Percentiles rank a stretch among this genome's conserved stretches.
Conservation (phyloP, 2,113 vertebrate genomes). For the Bombycilla garrulus region DNA sequence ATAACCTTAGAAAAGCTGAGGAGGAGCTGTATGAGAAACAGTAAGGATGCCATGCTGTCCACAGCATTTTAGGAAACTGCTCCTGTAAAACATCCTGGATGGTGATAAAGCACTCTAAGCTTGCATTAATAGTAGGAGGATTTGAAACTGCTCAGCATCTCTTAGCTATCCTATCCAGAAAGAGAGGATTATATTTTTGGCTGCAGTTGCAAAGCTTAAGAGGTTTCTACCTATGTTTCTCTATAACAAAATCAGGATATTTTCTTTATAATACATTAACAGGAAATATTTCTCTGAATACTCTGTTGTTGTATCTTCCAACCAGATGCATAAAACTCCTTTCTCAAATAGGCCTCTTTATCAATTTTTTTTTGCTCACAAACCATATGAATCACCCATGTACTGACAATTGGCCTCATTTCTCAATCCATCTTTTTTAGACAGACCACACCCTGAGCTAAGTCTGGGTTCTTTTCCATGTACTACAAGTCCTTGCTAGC, state of each 20-base stretch:
- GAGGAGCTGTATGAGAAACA: neutral
- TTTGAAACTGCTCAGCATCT: slow-evolving; percentile 8
- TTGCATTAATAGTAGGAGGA: neutral
- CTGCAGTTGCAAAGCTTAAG: neutral
- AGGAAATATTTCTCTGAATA: neutral
- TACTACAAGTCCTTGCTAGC: neutral
- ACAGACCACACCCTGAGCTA: neutral
- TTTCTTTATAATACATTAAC: neutral
- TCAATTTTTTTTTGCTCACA: neutral
- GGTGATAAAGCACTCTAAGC: neutral
- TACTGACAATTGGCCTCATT: neutral
- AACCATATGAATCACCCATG: neutral
- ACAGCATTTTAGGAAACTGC: neutral
- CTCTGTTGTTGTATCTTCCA: neutral
- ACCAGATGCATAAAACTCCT: neutral
- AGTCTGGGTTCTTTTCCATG: neutral
- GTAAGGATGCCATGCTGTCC: neutral
- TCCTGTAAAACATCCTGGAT: neutral
- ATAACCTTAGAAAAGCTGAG: neutral
- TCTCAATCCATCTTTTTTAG: neutral
- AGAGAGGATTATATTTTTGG: slow-evolving; percentile 7
- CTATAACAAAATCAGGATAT: neutral
- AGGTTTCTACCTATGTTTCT: neutral
- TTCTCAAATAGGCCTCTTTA: neutral
- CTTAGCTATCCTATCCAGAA: neutral